Base-by-base conservation (phyloP, 2,888 invertebrate genomes). In the Tethea ocularis region DNA sequence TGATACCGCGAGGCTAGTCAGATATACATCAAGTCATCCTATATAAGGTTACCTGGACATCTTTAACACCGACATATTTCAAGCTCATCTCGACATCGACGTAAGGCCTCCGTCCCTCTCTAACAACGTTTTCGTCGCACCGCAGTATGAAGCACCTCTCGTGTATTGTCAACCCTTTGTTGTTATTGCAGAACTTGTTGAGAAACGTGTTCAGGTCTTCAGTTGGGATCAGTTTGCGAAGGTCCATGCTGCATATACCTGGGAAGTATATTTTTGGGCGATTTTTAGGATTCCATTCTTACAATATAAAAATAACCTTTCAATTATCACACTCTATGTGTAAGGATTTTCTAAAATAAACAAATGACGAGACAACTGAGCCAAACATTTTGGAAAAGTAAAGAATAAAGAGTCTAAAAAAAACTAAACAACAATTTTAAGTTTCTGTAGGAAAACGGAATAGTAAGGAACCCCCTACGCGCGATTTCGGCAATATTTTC, bases 241-340 rank as follows among this genome's bases (percentile, higher is more conserved):
- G 86, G 66, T 94, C 93, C 73, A 94, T 78, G 70, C 94, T 91
- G 81, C 91, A 91, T 33, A 92, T 83, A 10, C 93, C 93, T 93
- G 33, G 13, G 51, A 29, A 3, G 13, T 13, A 29, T 29, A 29
- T 1, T 29, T 10, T 29, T 5, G 7, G 10, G 29, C 29, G 8
- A 29, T 29, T 29, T 29, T 29, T 1, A 4, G 24, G 24, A 24
- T 2, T 6, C 24, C 11, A 4, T 1, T 24, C 17, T n/a, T n/a
- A n/a, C n/a, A n/a, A n/a, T n/a, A n/a, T n/a, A n/a, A n/a, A 51
- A 51, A 3, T 51, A 51, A 51, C 13, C 10, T 22, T 26, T 26
- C 26, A n/a, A n/a, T n/a, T n/a, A n/a, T n/a, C n/a, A n/a, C n/a
- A n/a, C n/a, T n/a, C n/a, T n/a, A n/a, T n/a, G n/a, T n/a, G n/a